These are phyloP conservation scores for Alligator mississippiensis DNA, from an alignment of 2,113 vertebrate species.

Conservation along the genomic window DNA sequence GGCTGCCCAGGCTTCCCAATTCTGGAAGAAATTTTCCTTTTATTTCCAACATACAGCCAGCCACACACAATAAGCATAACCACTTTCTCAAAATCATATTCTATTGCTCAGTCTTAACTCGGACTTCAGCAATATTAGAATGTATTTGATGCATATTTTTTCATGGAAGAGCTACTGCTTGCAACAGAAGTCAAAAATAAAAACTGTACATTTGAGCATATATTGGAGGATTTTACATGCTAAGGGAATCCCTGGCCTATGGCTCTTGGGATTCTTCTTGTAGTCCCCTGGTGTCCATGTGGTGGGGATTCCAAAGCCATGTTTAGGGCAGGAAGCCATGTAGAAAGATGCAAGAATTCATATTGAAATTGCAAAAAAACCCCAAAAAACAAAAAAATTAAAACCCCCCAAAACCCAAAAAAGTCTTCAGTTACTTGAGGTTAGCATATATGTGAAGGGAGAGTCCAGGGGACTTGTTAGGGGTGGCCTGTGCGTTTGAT, in stretches of 20 bases:
- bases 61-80: fast-evolving
- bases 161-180: not conserved
- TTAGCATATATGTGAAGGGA: too few relatives aligned
- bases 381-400: too few relatives aligned
- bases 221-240: not conserved
- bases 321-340: too few relatives aligned
- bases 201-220: not conserved
- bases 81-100: not conserved
- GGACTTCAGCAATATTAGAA: not conserved
- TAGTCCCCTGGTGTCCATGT: too few relatives aligned
- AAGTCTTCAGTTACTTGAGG: too few relatives aligned
- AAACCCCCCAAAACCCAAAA: too few relatives aligned
- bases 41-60: not conserved
- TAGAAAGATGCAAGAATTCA: too few relatives aligned
- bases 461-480: too few relatives aligned
- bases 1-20: not conserved
- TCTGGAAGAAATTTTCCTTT: not conserved
- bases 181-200: not conserved
- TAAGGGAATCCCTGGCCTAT: not conserved
- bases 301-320: too few relatives aligned
- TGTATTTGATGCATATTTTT: not conserved
- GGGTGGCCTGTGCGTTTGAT: too few relatives aligned
- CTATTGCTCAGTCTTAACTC: not conserved
- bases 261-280: fast-evolving
- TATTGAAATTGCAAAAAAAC: too few relatives aligned